Conservation (phyloP, 2,888 invertebrate species). For the Acrocyrtus sp. region DNA sequence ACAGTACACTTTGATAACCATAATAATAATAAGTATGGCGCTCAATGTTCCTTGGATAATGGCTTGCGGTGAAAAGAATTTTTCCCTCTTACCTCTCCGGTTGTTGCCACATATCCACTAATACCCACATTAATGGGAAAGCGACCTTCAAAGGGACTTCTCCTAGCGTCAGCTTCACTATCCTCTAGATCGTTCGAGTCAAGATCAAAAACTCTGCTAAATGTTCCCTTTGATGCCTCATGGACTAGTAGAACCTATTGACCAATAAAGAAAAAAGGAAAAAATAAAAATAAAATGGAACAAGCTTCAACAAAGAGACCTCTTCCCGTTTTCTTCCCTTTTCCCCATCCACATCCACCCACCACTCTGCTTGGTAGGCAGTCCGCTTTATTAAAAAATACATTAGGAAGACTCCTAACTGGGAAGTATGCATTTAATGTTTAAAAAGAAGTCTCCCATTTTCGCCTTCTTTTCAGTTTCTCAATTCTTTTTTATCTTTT, state of each 20-base stretch:
- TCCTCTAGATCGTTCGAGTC: conserved; percentile 88
- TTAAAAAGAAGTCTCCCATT: neutral
- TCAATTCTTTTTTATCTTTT: neutral
- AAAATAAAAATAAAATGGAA: too few relatives aligned
- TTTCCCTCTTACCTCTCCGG: conserved; percentile 93
- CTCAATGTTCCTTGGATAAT: too few relatives aligned
- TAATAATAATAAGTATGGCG: too few relatives aligned
- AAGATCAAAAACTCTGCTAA: conserved; percentile 93
- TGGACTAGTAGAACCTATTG: conserved; percentile 85
- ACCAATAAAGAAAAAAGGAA: conserved; percentile 10
- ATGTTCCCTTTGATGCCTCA: conserved; percentile 89
- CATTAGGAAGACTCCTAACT: too few relatives aligned
- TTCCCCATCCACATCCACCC: too few relatives aligned
- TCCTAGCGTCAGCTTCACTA: conserved; percentile 82
- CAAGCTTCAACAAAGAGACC: too few relatives aligned
- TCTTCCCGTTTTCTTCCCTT: neutral
- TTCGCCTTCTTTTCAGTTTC: too few relatives aligned
- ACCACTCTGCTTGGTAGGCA: too few relatives aligned
- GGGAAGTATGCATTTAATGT: too few relatives aligned
- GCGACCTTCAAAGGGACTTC: conserved; percentile 87
- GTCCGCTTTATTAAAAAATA: too few relatives aligned
- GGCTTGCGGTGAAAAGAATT: conserved; percentile 30
- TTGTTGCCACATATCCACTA: conserved; percentile 93
- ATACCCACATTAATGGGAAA: conserved; percentile 96
- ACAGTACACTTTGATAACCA: too few relatives aligned